Conservation (phyloP, 1,140 invertebrate genomes). For the Calephelis nemesis region DNA sequence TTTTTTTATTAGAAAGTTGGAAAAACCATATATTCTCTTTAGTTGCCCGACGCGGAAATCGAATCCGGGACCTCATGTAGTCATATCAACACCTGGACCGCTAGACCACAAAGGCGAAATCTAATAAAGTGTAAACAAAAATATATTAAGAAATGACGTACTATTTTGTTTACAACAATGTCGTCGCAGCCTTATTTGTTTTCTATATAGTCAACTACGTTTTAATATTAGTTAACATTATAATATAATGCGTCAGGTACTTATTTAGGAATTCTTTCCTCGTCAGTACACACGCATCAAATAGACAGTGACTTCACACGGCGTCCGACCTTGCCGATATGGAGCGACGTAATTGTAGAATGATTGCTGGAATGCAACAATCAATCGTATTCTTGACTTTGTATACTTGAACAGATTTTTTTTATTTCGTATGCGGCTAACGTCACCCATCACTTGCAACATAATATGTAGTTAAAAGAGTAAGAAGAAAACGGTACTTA, state of each 20-base stretch:
- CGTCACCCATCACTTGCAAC: too few relatives aligned
- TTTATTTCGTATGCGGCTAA: neutral
- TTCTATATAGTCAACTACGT: conserved; percentile 5
- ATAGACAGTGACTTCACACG: conserved; percentile 53
- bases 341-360: conserved; percentile 62
- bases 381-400: conserved; percentile 12
- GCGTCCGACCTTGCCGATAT: conserved; percentile 55
- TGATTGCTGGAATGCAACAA: conserved; percentile 51
- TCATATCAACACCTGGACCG: too few relatives aligned
- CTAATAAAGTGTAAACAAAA: neutral
- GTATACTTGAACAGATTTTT: neutral
- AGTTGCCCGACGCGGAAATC: too few relatives aligned
- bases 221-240: conserved; percentile 11
- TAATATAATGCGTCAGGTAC: conserved; percentile 24
- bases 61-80: too few relatives aligned
- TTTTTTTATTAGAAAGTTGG: too few relatives aligned
- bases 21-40: too few relatives aligned
- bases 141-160: conserved; percentile 1
- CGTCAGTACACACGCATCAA: conserved; percentile 50
- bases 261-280: conserved; percentile 51
- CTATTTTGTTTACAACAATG: neutral
- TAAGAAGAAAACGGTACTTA: too few relatives aligned
- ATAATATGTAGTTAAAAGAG: too few relatives aligned
- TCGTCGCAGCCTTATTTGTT: neutral
- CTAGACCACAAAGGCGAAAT: too few relatives aligned